These are phyloP conservation scores for Drosophila heteroneura DNA, from an alignment of 2,888 invertebrate genomes.

Conservation along the genomic window DNA sequence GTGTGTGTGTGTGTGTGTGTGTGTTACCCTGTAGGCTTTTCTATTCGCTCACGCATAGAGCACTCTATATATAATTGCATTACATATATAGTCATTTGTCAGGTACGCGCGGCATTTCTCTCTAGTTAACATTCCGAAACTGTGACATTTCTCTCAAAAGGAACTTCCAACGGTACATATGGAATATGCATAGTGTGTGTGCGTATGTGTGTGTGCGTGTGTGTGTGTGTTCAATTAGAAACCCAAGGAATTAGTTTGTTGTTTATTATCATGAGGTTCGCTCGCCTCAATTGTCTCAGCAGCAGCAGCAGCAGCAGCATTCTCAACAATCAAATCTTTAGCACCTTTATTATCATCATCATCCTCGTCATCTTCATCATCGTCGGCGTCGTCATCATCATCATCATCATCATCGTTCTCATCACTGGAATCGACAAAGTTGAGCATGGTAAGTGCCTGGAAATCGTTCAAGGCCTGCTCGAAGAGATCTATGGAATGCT, in stretches of 20 bases:
- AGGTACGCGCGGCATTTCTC: conserved; percentile 76
- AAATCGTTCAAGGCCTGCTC: conserved; percentile 85
- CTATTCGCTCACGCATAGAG: conserved; percentile 44
- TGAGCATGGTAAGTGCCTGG: conserved; percentile 83
- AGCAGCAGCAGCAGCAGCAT: conserved; percentile 14
- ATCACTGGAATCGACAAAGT: conserved; percentile 83
- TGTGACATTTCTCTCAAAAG: conserved; percentile 54
- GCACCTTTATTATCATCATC: conserved; percentile 15
- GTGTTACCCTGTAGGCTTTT: conserved; percentile 57
- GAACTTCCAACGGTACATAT: conserved; percentile 58
- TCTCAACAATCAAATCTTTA: neutral
- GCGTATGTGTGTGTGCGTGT: neutral
- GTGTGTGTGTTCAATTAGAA: conserved; percentile 33
- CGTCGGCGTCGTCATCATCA: conserved; percentile 63
- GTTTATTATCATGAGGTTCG: conserved; percentile 43
- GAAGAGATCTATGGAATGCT: conserved; percentile 84
- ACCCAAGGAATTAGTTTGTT: conserved; percentile 28
- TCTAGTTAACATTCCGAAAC: conserved; percentile 73
- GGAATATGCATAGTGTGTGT: conserved; percentile 7
- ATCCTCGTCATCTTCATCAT: conserved; percentile 19
- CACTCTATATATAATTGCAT: conserved; percentile 21
- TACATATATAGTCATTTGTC: conserved; percentile 55
- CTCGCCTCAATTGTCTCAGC: conserved; percentile 51
- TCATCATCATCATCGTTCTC: conserved; percentile 80
- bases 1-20: conserved; percentile 3